Percentiles rank a stretch among this genome's conserved stretches.
Conservation (phyloP, 2,113 vertebrate species). For the Gorsachius goisagi region DNA sequence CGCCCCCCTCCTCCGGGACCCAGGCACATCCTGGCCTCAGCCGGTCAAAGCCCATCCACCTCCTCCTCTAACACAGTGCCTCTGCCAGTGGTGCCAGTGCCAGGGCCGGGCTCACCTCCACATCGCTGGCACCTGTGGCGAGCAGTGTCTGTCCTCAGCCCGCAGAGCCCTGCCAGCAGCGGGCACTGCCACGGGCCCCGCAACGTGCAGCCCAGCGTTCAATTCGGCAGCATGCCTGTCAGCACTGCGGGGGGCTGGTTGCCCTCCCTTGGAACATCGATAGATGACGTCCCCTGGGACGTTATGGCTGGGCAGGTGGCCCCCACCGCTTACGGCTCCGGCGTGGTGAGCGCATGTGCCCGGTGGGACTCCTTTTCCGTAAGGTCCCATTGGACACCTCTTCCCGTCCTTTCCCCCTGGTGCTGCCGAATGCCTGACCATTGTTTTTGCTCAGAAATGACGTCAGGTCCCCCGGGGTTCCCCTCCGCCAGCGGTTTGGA, state of each 20-base stretch:
- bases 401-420: neutral
- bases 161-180: neutral
- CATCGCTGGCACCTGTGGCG: neutral
- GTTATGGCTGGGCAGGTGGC: neutral
- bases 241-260: neutral
- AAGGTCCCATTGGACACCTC: neutral
- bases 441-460: conserved; percentile 6
- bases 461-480: rapidly evolving
- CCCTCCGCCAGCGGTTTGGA: neutral
- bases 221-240: neutral
- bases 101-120: neutral
- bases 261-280: neutral
- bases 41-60: neutral
- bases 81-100: neutral
- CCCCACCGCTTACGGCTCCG: rapidly evolving
- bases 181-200: neutral
- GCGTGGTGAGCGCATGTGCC: rapidly evolving
- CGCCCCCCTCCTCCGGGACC: neutral
- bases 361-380: neutral
- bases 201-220: rapidly evolving
- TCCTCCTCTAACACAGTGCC: rapidly evolving
- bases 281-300: neutral
- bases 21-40: neutral
- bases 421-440: rapidly evolving
- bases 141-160: neutral